Evolutionary conservation across 1,140 invertebrate species (phyloP).

Genomic region (Temnothorax longispinosus): DNA sequence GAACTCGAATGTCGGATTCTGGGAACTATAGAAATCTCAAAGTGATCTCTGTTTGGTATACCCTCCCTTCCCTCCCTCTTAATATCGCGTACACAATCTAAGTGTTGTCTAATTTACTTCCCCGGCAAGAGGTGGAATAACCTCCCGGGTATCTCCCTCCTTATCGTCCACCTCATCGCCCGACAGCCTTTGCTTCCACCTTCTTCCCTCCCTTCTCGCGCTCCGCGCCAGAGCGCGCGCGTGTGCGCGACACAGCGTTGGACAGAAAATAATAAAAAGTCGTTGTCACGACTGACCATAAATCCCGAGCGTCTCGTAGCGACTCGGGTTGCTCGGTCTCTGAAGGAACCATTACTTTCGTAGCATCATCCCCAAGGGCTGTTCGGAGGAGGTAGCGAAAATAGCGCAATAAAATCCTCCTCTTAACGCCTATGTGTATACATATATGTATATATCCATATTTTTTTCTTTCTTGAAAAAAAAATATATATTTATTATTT

Average conservation of each 20-base stretch:
- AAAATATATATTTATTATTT: neutral
- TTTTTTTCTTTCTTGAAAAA: neutral
- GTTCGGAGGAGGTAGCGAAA: slow-evolving; percentile 56
- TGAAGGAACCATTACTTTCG: slow-evolving; percentile 74
- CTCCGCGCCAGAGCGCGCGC: neutral
- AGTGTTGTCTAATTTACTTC: slow-evolving; percentile 40
- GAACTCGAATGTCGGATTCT: neutral
- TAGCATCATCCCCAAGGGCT: slow-evolving; percentile 67
- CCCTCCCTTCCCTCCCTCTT: neutral
- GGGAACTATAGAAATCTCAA: slow-evolving; percentile 27
- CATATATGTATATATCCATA: neutral
- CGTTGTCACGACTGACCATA: slow-evolving; percentile 67
- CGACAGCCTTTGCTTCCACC: slow-evolving; percentile 22
- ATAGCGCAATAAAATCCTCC: slow-evolving; percentile 70
- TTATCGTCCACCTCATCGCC: slow-evolving; percentile 35
- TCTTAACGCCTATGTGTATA: slow-evolving; percentile 45
- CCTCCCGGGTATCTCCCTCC: neutral
- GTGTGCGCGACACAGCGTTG: neutral
- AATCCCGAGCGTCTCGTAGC: slow-evolving; percentile 71
- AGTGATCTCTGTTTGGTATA: neutral
- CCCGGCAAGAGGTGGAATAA: slow-evolving; percentile 4
- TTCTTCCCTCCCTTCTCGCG: slow-evolving; percentile 5
- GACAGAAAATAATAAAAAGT: slow-evolving; percentile 56
- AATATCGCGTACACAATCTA: slow-evolving; percentile 43
- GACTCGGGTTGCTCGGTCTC: slow-evolving; percentile 69